Evolutionary conservation across 2,113 vertebrate genomes (phyloP).

Genomic region (Cairina moschata): DNA sequence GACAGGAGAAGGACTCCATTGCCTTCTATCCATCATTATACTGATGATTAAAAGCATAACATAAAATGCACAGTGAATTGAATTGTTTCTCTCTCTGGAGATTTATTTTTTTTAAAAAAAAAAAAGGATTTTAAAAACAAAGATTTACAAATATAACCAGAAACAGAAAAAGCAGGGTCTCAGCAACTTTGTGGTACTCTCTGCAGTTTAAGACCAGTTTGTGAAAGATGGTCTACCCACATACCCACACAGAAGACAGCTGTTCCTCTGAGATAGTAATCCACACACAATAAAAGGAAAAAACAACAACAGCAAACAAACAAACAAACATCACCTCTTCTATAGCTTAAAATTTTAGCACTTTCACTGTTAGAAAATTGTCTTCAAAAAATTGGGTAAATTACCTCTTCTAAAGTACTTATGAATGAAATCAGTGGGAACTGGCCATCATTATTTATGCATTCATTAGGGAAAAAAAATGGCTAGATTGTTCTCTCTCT

Average conservation of each 20-base stretch:
- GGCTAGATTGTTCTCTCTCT: not conserved
- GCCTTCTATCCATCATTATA: not conserved
- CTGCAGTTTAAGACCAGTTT: not conserved
- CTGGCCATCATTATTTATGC: fast-evolving
- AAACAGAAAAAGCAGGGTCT: not conserved
- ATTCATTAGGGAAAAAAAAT: not conserved
- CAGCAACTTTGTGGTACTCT: not conserved
- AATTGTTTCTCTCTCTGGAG: not conserved
- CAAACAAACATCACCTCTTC: not conserved
- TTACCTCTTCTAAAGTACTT: not conserved
- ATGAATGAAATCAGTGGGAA: not conserved
- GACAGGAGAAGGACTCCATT: not conserved
- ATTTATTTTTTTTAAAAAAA: not conserved
- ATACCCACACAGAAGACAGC: not conserved
- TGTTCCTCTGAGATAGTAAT: not conserved
- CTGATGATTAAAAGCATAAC: not conserved
- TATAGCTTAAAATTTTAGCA: not conserved
- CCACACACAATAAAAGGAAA: not conserved
- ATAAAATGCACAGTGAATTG: not conserved
- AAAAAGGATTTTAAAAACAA: not conserved
- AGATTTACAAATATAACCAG: not conserved
- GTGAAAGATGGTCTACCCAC: not conserved
- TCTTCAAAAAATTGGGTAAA: not conserved
- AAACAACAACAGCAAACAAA: not conserved
- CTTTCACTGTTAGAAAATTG: not conserved